These are phyloP conservation scores for Eupithecia exiguata DNA, from an alignment of 2,888 invertebrate species.

Conservation along the genomic window DNA sequence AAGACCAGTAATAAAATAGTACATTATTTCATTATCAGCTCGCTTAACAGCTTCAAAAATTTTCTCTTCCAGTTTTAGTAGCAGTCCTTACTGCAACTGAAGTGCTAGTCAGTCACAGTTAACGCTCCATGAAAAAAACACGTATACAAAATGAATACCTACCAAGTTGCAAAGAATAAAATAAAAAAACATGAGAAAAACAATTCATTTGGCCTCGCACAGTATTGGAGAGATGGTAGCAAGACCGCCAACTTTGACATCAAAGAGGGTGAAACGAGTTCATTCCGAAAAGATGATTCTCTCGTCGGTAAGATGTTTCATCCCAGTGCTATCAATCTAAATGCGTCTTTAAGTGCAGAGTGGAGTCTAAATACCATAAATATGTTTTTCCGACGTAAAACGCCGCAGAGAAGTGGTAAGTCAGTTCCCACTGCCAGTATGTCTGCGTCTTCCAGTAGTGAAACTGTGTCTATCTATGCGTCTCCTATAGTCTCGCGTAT, in stretches of 20 bases:
- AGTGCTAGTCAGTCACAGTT: neutral
- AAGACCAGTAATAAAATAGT: neutral
- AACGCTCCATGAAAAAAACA: neutral
- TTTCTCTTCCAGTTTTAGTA: neutral
- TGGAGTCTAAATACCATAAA: neutral
- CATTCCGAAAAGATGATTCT: neutral
- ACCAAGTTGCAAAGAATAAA: neutral
- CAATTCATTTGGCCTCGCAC: neutral
- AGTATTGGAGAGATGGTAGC: neutral
- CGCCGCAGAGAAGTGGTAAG: neutral
- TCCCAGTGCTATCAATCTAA: neutral
- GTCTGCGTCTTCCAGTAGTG: conserved; percentile 2
- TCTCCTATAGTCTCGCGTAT: neutral
- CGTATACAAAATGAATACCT: neutral
- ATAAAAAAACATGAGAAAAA: neutral
- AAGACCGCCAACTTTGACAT: neutral
- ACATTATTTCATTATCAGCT: neutral
- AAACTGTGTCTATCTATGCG: neutral
- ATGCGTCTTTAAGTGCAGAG: neutral
- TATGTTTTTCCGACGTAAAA: neutral
- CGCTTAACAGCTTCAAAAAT: no score
- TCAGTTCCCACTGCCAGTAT: neutral
- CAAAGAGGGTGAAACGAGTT: conserved; percentile 1
- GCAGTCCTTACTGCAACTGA: no score
- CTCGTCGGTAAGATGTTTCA: neutral